Evolutionary conservation across 2,888 invertebrate species (phyloP), one percentile per base, ranked within the genome.

Genomic region (Lacanobia wlatinum): DNA sequence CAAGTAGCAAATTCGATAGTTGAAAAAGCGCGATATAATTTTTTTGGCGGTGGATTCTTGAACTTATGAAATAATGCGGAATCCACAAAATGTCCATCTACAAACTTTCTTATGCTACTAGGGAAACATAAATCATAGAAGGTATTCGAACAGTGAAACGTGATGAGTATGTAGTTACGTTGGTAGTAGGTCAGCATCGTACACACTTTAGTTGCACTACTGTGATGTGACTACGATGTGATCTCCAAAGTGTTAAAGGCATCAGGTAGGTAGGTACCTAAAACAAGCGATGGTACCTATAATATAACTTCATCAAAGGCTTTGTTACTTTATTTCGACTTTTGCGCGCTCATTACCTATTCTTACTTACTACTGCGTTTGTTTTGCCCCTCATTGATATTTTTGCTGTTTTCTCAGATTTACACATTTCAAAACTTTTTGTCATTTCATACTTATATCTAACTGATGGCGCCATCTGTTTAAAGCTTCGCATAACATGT

Each of bases 81-180:
- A n/a, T n/a, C 16, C 16, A 16, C 28, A 21, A 62, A 46, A 62
- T 3, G n/a, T 12, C 8, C 34, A 46, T 66, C 63, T 62, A 48
- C 21, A 63, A 48, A 48, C 1, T 34, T 46, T 46, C 62, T 61
- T 12, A 16, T 34, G 46, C 9, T 66, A 62, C 63, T 66, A 62
- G 63, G 34, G 18, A 14, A 21, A 67, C 46, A 67, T 18, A 63
- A 48, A 34, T 23, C 14, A 18, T 9, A 48, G 12, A 21, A 21
- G 8, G 34, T 21, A 21, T 38, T 48, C 6, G 21, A 48, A 46
- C 46, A n/a, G 9, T 28, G 28, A 43, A 59, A 62, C 4, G 16
- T 14, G n/a, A 8, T 38, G 21, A 12, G 10, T 43, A n/a, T n/a
- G n/a, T n/a, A n/a, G n/a, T n/a, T n/a, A 40, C 23, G 34, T 46